Conservation (phyloP, 1,140 invertebrate genomes). For the Asbolus verrucosus region DNA sequence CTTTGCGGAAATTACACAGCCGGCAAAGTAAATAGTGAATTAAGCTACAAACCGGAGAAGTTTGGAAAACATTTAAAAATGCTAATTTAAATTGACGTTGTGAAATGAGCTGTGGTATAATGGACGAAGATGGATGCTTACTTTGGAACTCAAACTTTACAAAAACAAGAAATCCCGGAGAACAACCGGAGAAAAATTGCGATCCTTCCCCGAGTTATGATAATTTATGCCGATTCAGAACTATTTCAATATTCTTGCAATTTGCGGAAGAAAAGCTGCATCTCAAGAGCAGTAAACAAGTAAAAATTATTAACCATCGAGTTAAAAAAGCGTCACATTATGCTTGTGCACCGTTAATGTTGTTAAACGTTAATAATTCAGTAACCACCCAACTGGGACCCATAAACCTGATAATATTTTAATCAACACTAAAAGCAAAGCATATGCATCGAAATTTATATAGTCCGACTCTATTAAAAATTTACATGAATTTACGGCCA, state of each 20-base stretch:
- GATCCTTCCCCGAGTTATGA: too few species aligned
- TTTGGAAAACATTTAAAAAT: conserved; percentile 52
- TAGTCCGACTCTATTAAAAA: conserved; percentile 16
- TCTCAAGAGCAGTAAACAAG: too few species aligned
- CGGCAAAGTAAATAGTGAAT: conserved; percentile 45
- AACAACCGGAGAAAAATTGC: too few species aligned
- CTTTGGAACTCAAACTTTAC: conserved; percentile 16
- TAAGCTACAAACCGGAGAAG: conserved; percentile 34
- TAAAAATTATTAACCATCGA: too few species aligned
- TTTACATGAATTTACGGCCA: conserved; percentile 19
- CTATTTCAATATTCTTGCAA: too few species aligned
- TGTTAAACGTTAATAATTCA: conserved; percentile 28
- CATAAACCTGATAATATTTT: conserved; percentile 15
- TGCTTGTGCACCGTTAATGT: too few species aligned
- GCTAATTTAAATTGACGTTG: conserved; percentile 49
- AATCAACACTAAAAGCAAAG: conserved; percentile 18
- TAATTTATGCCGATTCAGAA: too few species aligned
- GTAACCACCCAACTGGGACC: conserved; percentile 3
- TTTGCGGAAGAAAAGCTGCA: too few species aligned
- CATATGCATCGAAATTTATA: too few species aligned
- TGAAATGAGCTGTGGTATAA: conserved; percentile 40
- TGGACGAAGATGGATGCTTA: conserved; percentile 29
- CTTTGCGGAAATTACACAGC: conserved; percentile 21
- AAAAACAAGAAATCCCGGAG: conserved; percentile 9
- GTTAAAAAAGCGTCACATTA: too few species aligned